Base-by-base conservation (phyloP, 2,113 vertebrate genomes). In the Tautogolabrus adspersus region DNA sequence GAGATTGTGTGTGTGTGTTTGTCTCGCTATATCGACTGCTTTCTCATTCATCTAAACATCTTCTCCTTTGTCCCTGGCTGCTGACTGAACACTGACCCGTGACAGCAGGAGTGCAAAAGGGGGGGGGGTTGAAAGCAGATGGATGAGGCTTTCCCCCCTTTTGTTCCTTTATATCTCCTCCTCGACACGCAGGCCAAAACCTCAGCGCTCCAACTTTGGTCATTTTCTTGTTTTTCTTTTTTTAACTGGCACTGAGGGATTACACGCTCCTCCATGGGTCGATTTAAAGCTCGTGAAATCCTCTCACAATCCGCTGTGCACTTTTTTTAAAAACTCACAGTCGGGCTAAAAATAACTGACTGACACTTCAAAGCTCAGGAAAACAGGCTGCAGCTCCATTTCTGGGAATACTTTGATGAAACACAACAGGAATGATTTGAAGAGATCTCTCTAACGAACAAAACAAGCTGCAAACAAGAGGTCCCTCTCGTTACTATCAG, bases 31-130 rank as follows among this genome's bases (percentile, higher is more conserved):
- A 47, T 66, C 71, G 61, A 51, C 71, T 72, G 66, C 22, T 16
- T 62, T 69, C 79, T 56, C 58, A 73, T 84, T 84, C 70, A 85
- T 87, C 79, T 21, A 12, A 86, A 74, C 76, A 58, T 77, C 56
- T 81, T 64, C 56, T 70, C 79, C 54, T 88, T 90, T 91, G 88
- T 91, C 72, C 60, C 49, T n/a, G 78, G 47, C 54, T 22, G 47
- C 62, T 85, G 83, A 79, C 82, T 81, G 61, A 79, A 71, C 80
- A 3, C 70, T 87, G 90, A 89, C 89, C 89, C 73, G 58, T 87
- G 87, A 83, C 82, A 77, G 81, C 73, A 68, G 71, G 72, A 15
- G 59, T 40, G 69, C 56, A 6, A 12, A n/a, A 6, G 19, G 9
- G 16, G 0, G 21, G 22, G 52, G 69, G 23, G 37, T 8, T 57